Percentiles rank a stretch among this genome's conserved stretches.
These are phyloP conservation scores for Diorhabda elongata DNA, from an alignment of 1,140 invertebrate species.

Conservation along the genomic window DNA sequence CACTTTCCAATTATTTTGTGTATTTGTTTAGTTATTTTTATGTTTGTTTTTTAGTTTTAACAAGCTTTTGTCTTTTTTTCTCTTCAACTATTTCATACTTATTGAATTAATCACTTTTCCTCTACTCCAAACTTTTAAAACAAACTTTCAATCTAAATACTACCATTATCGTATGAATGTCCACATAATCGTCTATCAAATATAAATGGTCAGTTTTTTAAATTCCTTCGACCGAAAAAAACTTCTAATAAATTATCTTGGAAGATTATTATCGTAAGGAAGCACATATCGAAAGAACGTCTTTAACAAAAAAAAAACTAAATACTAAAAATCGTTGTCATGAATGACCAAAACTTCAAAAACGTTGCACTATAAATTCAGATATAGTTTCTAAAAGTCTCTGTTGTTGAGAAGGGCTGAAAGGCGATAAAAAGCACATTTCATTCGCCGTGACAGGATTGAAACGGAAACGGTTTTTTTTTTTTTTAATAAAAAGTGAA, in stretches of 20 bases:
- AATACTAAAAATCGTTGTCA: background rate
- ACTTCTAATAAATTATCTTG: background rate
- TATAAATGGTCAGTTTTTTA: background rate
- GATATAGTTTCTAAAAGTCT: conserved; percentile 22
- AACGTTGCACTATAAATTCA: conserved; percentile 24
- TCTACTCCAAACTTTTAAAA: no score
- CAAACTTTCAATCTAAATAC: no score
- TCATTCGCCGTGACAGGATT: conserved; percentile 26
- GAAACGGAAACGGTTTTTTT: conserved; percentile 25
- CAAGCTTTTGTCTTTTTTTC: no score
- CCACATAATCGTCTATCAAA: no score
- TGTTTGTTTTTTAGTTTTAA: no score
- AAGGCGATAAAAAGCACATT: conserved; percentile 29
- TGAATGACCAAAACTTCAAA: conserved; percentile 10
- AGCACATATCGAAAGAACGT: background rate
- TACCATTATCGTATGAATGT: no score
- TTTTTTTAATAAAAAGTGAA: background rate
- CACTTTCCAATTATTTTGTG: no score
- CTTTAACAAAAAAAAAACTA: background rate
- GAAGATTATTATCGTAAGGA: background rate
- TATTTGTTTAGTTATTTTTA: no score
- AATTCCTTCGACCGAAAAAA: background rate
- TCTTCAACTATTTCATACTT: no score
- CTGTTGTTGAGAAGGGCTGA: conserved; percentile 27
- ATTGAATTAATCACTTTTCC: no score